Base-by-base conservation (phyloP, 2,888 invertebrate genomes). In the Acanthopleura granulata region DNA sequence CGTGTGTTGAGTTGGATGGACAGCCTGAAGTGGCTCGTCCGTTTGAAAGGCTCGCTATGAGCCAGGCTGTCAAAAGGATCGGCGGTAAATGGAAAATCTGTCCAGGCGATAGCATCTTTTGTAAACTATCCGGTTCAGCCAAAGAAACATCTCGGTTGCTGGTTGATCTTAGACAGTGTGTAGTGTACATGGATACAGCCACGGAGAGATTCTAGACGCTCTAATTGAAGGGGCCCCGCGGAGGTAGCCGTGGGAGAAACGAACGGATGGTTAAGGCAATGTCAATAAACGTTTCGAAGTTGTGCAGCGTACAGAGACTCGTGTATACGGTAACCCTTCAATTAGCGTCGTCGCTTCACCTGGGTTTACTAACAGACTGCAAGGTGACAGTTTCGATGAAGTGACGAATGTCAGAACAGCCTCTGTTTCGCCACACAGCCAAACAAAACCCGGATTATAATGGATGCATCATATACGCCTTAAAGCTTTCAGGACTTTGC, bases 141-240 rank as follows among this genome's bases (percentile, higher is more conserved):
- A 57, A 57, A 22, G 57, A 57, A 57, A 57, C 57, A 57, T 57
- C 57, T 57, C 57, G 57, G n/a, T 57, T 57, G n/a, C 57, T 57
- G 22, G 22, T 18, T 57, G 22, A 57, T 57, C 57, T 57, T 57
- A 22, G 57, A 57, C n/a, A 12, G 57, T 57, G 57, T 40, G 57
- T 57, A 57, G 18, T 18, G 18, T 57, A 57, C 57, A n/a, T 57
- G 57, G 57, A 57, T 57, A 57, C 57, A 57, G 57, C 18, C 22
- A 57, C n/a, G 22, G 57, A 57, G n/a, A 22, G 18, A n/a, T 57
- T 18, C n/a, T 57, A 22, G 57, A 57, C 22, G 40, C 12, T 22
- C 57, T 57, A 57, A 57, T 57, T 57, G 57, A 57, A 57, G 57
- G 57, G 3, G 22, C 57, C 57, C 57, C 57, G 57, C 57, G 4